Base-by-base conservation (phyloP, 2,797 vertebrate genomes). In the Diplodus sargus region DNA sequence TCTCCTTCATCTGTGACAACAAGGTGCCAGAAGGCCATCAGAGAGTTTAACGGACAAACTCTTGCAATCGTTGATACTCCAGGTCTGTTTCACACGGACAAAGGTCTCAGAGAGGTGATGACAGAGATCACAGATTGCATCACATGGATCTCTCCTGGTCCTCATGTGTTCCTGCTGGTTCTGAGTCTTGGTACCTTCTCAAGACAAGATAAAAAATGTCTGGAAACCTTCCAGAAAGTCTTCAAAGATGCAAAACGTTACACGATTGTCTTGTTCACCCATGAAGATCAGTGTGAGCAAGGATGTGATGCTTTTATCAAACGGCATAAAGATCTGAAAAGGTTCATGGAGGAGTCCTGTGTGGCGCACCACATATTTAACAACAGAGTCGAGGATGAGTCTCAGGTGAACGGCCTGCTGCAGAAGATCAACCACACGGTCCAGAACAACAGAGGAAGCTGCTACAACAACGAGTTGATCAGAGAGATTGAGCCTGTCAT, bases 61-160 rank as follows among this genome's bases (percentile, higher is more conserved):
- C 34, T 54, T 34, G 10, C 16, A 2, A 2, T 68, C 9, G 22
- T 56, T 2, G 52, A 68, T 28, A 56, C 52, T 45, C 66, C 52
- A 43, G 52, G 66, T 28, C 22, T 68, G 51, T 56, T 42, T 42
- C 64, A 67, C 64, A 59, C 28, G 2, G 4, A 12, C 3, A 39
- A 3, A 59, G 20, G 3, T n/a, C 10, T 1, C n/a, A 12, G 12
- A 3, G 30, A 39, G 18, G 18, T 59, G 18, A n/a, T 6, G 9
- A 42, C 39, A 7, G 13, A 39, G 3, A 20, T 39, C 57, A 1
- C 12, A 3, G 0, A 10, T 0, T 17, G 6, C 30, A 22, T 39
- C 30, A 9, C 2, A 0, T 10, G 0, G 6, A 13, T 11, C 3
- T 0, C 4, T 0, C 30, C 30, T 2, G 30, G 49, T 42, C 64